Evolutionary conservation across 2,888 invertebrate genomes (phyloP).

Genomic region (Cataglyphis altisquamis): DNA sequence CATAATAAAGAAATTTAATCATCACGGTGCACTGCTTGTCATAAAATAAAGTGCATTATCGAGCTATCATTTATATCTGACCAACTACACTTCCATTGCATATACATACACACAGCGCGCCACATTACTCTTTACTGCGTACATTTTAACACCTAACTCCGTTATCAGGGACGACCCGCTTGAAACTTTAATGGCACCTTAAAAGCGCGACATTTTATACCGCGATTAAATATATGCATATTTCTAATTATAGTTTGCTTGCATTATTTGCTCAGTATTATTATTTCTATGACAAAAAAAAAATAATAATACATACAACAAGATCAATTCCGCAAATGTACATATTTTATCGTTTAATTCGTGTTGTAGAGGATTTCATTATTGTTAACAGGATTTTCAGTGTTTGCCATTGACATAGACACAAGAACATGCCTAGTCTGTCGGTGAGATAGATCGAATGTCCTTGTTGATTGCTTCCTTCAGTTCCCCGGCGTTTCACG

Average conservation of each 20-base stretch:
- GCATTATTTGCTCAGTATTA: background rate
- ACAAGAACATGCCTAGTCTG: conserved; percentile 54
- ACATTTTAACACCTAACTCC: conserved; percentile 14
- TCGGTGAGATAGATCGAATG: conserved; percentile 70
- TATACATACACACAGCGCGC: background rate
- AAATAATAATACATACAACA: background rate
- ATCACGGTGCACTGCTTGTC: background rate
- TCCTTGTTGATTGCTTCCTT: conserved; percentile 70
- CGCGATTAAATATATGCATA: conserved; percentile 7
- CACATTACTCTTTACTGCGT: conserved; percentile 10
- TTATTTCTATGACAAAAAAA: background rate
- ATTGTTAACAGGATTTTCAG: conserved; percentile 65
- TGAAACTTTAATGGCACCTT: conserved; percentile 40
- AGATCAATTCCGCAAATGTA: background rate
- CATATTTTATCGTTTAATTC: conserved; percentile 24
- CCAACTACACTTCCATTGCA: conserved; percentile 9
- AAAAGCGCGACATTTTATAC: conserved; percentile 40
- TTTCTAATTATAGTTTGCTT: conserved; percentile 7
- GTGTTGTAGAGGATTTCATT: conserved; percentile 59
- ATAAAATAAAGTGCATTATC: conserved; percentile 7
- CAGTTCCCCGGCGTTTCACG: conserved; percentile 46
- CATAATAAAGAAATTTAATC: conserved; percentile 13
- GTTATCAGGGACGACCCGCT: background rate
- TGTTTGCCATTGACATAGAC: conserved; percentile 63
- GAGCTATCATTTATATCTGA: conserved; percentile 24